A percentile compares a stretch with the other conserved stretches of the same genome.
Conservation (phyloP, 1,140 invertebrate species). For the Lutraria rhynchaena region DNA sequence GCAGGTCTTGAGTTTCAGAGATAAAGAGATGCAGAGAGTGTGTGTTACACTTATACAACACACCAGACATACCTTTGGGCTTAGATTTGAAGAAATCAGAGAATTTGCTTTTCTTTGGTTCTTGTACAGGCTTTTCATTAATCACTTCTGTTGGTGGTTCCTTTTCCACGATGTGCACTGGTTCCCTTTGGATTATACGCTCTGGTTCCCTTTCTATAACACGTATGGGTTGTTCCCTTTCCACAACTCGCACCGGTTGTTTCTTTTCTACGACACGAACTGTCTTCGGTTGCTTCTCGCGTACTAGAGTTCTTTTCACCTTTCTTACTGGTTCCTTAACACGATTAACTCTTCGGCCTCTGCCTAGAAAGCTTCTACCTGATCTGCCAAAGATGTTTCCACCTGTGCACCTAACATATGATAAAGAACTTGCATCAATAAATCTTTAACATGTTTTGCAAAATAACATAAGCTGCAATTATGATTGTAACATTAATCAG, state of each 20-base stretch:
- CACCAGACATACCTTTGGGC: background rate
- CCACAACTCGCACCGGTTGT: background rate
- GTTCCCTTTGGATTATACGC: background rate
- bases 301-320: background rate
- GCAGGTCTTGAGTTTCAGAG: too few relatives aligned
- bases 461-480: background rate
- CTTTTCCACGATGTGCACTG: background rate
- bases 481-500: background rate
- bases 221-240: constrained; percentile 3
- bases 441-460: background rate
- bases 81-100: constrained; percentile 24
- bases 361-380: background rate
- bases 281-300: too few relatives aligned
- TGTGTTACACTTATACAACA: too few relatives aligned
- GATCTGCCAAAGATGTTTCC: background rate
- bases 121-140: background rate
- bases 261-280: background rate
- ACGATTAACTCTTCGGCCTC: background rate
- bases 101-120: constrained; percentile 23
- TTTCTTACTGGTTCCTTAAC: background rate
- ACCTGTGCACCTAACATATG: background rate
- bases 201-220: background rate
- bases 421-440: background rate
- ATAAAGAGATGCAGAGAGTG: too few relatives aligned
- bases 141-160: background rate